Conservation (phyloP, 2,888 invertebrate genomes). For the Sinhomidia bicolor region DNA sequence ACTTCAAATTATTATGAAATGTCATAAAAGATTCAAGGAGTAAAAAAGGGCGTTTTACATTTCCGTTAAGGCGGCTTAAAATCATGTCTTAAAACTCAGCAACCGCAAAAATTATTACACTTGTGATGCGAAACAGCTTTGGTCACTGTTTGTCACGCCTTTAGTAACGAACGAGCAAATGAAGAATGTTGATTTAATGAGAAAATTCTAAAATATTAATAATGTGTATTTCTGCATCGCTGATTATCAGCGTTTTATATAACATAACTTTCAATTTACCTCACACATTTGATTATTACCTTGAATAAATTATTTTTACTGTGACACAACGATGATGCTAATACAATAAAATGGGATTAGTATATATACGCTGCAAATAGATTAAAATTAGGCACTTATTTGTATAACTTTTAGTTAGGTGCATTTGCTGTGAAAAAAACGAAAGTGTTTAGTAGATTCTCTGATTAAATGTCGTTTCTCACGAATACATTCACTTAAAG, state of each 20-base stretch:
- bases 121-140: neutral
- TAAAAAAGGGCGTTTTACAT: constrained; percentile 21
- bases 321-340: too few species aligned
- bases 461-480: too few species aligned
- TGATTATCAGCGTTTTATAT: neutral
- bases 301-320: constrained; percentile 33
- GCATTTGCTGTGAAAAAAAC: too few species aligned
- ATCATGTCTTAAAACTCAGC: neutral
- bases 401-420: too few species aligned
- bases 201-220: neutral
- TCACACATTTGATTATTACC: constrained; percentile 20
- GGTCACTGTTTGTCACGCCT: neutral
- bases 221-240: neutral
- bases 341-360: too few species aligned
- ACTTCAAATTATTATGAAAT: neutral
- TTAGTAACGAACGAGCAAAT: neutral
- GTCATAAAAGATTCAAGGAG: constrained; percentile 1
- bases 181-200: neutral
- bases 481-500: too few species aligned
- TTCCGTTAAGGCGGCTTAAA: neutral
- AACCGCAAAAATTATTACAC: neutral
- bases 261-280: neutral
- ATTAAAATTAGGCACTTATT: neutral
- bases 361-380: too few species aligned
- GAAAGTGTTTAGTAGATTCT: too few species aligned